Percentiles rank a stretch among this genome's conserved stretches.
Conservation (phyloP, 64 coral and sea anemone species). For the Stichodactyla helianthus region DNA sequence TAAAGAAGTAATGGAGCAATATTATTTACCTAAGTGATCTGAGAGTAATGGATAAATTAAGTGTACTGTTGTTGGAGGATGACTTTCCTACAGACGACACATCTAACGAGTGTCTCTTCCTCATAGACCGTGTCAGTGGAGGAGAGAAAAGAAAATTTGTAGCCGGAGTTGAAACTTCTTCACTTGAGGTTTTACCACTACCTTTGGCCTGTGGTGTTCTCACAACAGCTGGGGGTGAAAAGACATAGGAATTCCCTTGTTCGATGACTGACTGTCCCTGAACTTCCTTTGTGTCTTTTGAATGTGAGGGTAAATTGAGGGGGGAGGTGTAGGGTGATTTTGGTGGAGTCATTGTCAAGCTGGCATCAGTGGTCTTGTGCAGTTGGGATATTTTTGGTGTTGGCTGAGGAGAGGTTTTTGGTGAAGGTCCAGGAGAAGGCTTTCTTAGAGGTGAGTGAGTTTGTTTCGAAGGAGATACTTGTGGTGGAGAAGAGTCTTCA, state of each 20-base stretch:
- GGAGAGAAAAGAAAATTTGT: constrained; percentile 77
- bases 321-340: neutral
- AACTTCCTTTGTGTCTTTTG: constrained; percentile 19
- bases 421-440: neutral
- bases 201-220: constrained; percentile 21
- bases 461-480: neutral
- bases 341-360: constrained; percentile 6
- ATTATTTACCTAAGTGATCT: constrained; percentile 8
- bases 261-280: neutral
- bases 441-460: neutral
- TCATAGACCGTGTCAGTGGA: constrained; percentile 77
- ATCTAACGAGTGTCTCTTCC: constrained; percentile 66
- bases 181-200: neutral
- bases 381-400: neutral
- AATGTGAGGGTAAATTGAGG: neutral
- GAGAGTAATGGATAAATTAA: neutral
- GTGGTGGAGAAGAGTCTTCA: neutral
- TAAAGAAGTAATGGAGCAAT: neutral
- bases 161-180: constrained; percentile 36
- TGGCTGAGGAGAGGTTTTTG: neutral
- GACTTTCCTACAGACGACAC: constrained; percentile 33
- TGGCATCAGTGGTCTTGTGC: neutral
- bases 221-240: constrained; percentile 75
- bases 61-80: neutral
- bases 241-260: constrained; percentile 23